phyloP scores from a whole-genome alignment of 2,113 vertebrate genomes.

The Ochotona curzoniae region DNA sequence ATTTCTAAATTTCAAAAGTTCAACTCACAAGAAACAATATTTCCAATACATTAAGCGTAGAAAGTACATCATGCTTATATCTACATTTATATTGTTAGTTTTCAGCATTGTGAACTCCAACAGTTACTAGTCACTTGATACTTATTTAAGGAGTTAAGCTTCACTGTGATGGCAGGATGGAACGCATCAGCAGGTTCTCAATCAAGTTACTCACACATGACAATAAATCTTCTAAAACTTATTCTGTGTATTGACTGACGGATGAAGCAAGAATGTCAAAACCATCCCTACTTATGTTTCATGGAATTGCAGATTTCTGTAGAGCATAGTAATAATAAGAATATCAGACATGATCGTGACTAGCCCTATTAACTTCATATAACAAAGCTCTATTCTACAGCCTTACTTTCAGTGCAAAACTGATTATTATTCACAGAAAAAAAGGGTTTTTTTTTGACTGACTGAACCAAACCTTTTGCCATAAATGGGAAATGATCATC shows the following conservation, averaged over 20 bases:
- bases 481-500: constrained; percentile 30
- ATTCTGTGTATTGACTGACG: not conserved
- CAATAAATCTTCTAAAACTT: not conserved
- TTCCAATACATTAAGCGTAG: not conserved
- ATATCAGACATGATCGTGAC: not conserved
- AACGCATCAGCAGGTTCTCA: not conserved
- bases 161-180: not conserved
- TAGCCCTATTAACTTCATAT: not conserved
- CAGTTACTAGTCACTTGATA: not conserved
- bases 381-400: not conserved
- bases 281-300: not conserved
- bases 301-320: not conserved
- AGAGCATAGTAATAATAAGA: constrained; percentile 23
- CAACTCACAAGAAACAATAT: constrained; percentile 32
- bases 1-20: constrained; percentile 51
- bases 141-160: constrained; percentile 30
- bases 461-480: not conserved
- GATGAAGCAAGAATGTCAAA: constrained; percentile 30
- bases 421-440: not conserved
- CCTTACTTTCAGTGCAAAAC: not conserved
- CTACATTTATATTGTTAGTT: not conserved
- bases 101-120: not conserved
- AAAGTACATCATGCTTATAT: not conserved
- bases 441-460: not conserved
- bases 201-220: not conserved